phyloP scores from a whole-genome alignment of 2,113 vertebrate species.

The Ciconia maguari region DNA sequence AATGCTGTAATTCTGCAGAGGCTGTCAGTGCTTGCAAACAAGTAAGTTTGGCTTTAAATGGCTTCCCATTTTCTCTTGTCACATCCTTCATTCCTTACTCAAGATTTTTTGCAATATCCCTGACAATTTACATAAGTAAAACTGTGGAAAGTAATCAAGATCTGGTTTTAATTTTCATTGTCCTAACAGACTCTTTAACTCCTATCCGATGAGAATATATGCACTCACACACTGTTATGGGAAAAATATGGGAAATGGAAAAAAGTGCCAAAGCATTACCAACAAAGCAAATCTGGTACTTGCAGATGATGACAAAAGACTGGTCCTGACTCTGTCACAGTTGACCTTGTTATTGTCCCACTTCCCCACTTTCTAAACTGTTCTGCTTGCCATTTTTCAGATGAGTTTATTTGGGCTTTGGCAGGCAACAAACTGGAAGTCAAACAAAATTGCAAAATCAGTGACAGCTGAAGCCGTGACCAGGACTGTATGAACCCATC shows the following conservation, averaged over 20 bases:
- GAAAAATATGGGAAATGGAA: background rate
- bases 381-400: background rate
- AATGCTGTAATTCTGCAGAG: background rate
- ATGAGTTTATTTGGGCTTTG: background rate
- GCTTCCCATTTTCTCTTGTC: background rate
- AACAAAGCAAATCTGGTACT: background rate
- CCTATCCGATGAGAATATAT: accelerated
- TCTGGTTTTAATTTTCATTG: background rate
- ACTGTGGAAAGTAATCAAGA: background rate
- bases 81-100: background rate
- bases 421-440: background rate
- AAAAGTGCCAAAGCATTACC: background rate
- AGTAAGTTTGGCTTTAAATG: background rate
- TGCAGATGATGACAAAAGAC: background rate
- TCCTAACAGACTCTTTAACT: background rate
- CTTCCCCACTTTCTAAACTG: background rate
- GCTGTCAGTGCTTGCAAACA: background rate
- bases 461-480: background rate
- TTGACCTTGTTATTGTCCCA: background rate
- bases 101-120: background rate
- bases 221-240: background rate
- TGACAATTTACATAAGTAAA: background rate
- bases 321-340: background rate
- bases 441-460: background rate
- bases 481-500: background rate